phyloP scores from a whole-genome alignment of 2,797 vertebrate genomes.

The Dendrocincla tyrannina region DNA sequence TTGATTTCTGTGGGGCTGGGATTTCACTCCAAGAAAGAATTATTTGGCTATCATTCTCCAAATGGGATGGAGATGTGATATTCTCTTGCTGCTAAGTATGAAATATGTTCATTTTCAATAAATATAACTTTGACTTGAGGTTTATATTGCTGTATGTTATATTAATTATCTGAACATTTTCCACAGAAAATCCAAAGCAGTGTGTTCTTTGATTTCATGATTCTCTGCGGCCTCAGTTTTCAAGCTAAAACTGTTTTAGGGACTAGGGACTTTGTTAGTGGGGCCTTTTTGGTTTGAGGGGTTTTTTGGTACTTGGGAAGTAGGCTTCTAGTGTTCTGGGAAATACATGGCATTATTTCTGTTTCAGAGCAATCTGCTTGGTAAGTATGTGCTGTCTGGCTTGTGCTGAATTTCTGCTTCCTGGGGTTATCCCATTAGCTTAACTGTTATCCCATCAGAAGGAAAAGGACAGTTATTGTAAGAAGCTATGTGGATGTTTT shows the following conservation, averaged over 20 bases:
- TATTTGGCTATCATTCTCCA: neutral
- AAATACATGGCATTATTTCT: neutral
- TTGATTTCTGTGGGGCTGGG: neutral
- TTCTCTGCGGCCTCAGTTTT: neutral
- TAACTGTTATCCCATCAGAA: constrained; percentile 11
- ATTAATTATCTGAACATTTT: neutral
- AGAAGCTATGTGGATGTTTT: neutral
- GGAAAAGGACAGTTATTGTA: neutral
- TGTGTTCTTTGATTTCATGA: neutral
- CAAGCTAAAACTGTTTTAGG: neutral
- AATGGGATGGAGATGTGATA: neutral
- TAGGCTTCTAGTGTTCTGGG: neutral
- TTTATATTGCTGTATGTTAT: neutral
- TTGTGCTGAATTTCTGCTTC: neutral
- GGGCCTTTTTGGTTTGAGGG: neutral
- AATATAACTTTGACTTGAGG: neutral
- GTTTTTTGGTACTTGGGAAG: neutral
- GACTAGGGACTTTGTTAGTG: neutral
- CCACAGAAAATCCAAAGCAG: neutral
- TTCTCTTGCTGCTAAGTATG: neutral
- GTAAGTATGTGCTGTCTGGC: neutral
- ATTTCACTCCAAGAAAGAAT: neutral
- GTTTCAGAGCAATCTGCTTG: constrained; percentile 5
- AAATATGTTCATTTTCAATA: neutral
- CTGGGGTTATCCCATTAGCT: constrained; percentile 34